A percentile compares a stretch with the other conserved stretches of the same genome.
Evolutionary conservation across 2,113 vertebrate species (phyloP).

Genomic region (Genyomyrus donnyi): DNA sequence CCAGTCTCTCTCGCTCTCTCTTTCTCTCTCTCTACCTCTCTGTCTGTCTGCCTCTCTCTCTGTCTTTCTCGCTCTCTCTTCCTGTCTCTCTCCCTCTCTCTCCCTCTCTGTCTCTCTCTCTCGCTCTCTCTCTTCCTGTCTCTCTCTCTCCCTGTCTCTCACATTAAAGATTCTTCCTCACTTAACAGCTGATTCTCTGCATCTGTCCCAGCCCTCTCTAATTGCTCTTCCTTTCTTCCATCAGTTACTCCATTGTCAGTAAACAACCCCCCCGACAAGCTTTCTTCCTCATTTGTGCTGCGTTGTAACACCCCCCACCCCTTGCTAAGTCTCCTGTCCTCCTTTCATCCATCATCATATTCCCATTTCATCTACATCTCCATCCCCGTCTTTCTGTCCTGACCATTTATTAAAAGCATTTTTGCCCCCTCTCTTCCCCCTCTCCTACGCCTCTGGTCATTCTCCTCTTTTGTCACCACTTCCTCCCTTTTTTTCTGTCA

Average conservation of each 20-base stretch:
- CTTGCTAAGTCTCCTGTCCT: not conserved
- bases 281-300: not conserved
- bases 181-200: conserved; percentile 17
- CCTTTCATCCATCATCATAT: conserved; percentile 34
- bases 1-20: too few species aligned
- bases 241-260: not conserved
- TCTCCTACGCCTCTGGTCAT: not conserved
- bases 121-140: not conserved
- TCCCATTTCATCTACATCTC: not conserved
- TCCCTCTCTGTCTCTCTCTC: not conserved
- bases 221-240: not conserved
- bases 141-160: not conserved
- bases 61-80: conserved; percentile 9
- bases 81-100: not conserved
- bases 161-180: not conserved
- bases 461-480: not conserved
- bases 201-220: not conserved
- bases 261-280: not conserved
- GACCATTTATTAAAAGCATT: not conserved
- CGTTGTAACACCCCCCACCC: not conserved
- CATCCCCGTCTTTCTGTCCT: not conserved
- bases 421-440: conserved; percentile 4
- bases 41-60: not conserved
- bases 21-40: too few species aligned
- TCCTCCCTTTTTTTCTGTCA: not conserved